Base-by-base conservation (phyloP, 1,140 invertebrate genomes). In the Dinoponera quadriceps region DNA sequence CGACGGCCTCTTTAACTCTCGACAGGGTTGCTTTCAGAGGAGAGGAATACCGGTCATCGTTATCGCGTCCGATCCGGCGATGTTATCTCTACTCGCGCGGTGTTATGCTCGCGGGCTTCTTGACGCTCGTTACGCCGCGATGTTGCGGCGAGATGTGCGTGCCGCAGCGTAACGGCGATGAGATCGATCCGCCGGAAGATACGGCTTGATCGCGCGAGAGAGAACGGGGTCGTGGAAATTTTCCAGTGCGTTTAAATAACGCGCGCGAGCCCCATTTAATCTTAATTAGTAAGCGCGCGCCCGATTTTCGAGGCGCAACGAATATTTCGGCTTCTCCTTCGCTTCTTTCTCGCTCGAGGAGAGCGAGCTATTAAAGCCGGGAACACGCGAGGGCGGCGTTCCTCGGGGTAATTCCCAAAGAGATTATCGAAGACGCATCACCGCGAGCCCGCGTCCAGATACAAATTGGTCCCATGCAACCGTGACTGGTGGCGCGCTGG, bases 391-490 rank as follows among this genome's bases (percentile, higher is more conserved):
- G 44, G 25, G 27, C 59, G 13, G 1, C 16, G 66, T 82, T 78
- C 49, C 54, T 72, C 71, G 49, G 27, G 86, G 57, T 85, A 89
- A 89, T 88, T 85, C 87, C 88, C 88, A 81, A 84, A 68, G 88
- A 89, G 88, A 89, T 89, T 88, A 88, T 89, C 87, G 87, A 89
- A 89, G 88, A 89, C 88, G 87, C 88, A 89, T 74, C 91, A 84
- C 85, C 85, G 85, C 84, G 87, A 82, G 69, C 80, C 65, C 84
- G 82, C 85, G 90, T 86, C 74, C 83, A 84, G 85, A 90, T 90
- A 90, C 89, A 91, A 92, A 92, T 91, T 91, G 91, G 86, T 88
- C 89, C 82, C 89, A 71, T 85, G 87, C 81, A 91, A 89, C 88
- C 87, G 88, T 68, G 75, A 78, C 75, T 54, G 75, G 49, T 57